Conservation (phyloP, 2,888 invertebrate species). For the Lithophane leautieri region DNA sequence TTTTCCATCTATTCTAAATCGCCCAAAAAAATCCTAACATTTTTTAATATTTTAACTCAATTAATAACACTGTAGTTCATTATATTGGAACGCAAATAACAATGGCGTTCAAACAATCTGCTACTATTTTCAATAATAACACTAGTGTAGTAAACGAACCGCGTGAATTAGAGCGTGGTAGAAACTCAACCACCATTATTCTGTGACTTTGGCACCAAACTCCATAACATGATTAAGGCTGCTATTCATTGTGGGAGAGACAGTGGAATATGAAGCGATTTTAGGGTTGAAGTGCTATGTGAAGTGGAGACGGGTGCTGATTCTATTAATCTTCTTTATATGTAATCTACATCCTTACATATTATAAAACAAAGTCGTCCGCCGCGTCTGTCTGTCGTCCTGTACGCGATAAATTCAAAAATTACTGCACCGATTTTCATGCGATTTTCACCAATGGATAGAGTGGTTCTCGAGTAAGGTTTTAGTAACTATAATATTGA, state of each 20-base stretch:
- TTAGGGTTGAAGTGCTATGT: background rate
- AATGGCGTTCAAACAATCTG: conserved; percentile 62
- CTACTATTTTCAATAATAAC: conserved; percentile 76
- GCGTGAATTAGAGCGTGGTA: conserved; percentile 78
- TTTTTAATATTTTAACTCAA: conserved; percentile 36
- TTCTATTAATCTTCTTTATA: too few relatives aligned
- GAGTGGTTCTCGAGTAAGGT: too few relatives aligned
- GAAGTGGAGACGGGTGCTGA: background rate
- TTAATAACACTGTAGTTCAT: conserved; percentile 35
- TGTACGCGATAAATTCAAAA: too few relatives aligned
- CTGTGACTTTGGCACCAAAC: conserved; percentile 78
- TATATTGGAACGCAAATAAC: conserved; percentile 43
- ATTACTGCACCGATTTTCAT: too few relatives aligned
- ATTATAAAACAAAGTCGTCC: too few relatives aligned
- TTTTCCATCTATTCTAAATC: conserved; percentile 5
- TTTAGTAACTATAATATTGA: too few relatives aligned
- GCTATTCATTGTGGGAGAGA: conserved; percentile 38
- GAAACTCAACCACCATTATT: conserved; percentile 78
- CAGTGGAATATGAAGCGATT: conserved; percentile 41
- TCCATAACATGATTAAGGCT: conserved; percentile 77
- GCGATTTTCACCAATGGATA: too few relatives aligned
- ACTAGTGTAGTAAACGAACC: conserved; percentile 70
- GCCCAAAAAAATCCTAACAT: background rate
- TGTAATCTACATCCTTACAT: too few relatives aligned
- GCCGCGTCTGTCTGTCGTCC: too few relatives aligned